Evolutionary conservation across 2,888 invertebrate species (phyloP).

Genomic region (Drosophila atroscutellata): DNA sequence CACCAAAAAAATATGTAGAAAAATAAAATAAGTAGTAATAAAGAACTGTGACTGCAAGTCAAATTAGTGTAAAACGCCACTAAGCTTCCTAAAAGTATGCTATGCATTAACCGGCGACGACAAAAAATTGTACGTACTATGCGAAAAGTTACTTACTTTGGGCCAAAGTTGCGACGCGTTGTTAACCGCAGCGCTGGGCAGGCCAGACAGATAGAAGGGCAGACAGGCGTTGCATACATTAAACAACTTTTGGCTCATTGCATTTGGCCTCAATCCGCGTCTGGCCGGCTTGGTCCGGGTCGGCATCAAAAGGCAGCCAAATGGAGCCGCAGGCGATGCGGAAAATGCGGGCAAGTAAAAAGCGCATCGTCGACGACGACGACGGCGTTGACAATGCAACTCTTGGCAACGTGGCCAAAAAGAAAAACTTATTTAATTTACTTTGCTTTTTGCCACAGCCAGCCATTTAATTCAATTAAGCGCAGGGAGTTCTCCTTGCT

Average conservation of each 20-base stretch:
- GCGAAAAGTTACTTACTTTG: conserved; percentile 73
- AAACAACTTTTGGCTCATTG: conserved; percentile 83
- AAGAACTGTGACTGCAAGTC: conserved; percentile 57
- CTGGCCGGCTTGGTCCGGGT: conserved; percentile 9
- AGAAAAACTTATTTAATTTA: conserved; percentile 84
- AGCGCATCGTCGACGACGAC: conserved; percentile 60
- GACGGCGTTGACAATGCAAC: conserved; percentile 76
- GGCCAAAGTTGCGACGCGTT: conserved; percentile 75
- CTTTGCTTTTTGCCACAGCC: conserved; percentile 83
- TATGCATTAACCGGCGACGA: conserved; percentile 53
- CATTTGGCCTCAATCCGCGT: conserved; percentile 53
- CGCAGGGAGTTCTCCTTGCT: conserved; percentile 60
- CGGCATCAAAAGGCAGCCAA: conserved; percentile 70
- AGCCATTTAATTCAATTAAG: conserved; percentile 84
- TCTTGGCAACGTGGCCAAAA: conserved; percentile 75
- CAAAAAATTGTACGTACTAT: conserved; percentile 72
- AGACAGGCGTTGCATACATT: conserved; percentile 77
- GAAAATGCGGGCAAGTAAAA: conserved; percentile 77
- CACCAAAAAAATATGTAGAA: background rate
- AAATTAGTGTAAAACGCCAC: conserved; percentile 82
- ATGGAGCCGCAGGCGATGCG: conserved; percentile 76
- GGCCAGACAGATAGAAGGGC: conserved; percentile 11
- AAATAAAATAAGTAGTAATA: conserved; percentile 14
- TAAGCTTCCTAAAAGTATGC: conserved; percentile 78
- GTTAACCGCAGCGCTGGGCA: conserved; percentile 68